phyloP scores from a whole-genome alignment of 1,140 invertebrate genomes.

The Atopsyche davidsoni region DNA sequence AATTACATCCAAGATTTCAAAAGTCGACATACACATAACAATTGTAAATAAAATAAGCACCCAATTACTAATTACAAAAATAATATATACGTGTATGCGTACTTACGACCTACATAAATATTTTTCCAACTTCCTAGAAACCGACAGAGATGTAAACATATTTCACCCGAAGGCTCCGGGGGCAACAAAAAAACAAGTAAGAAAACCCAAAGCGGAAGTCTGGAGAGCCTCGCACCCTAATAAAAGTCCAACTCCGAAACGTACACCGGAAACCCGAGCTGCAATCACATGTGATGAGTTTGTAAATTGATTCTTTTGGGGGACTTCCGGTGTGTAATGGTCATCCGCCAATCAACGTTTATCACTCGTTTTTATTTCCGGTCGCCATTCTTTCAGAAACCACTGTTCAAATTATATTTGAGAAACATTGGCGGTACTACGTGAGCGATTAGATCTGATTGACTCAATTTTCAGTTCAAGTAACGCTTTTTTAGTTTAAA shows the following conservation, averaged over 20 bases:
- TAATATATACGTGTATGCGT: too few relatives aligned
- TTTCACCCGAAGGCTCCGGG: neutral
- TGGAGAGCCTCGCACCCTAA: neutral
- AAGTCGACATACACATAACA: too few relatives aligned
- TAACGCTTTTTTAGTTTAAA: too few relatives aligned
- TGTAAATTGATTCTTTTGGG: constrained; percentile 24
- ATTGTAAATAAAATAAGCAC: too few relatives aligned
- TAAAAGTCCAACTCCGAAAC: neutral
- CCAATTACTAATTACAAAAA: too few relatives aligned
- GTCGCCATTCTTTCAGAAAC: constrained; percentile 14
- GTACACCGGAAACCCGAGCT: constrained; percentile 10
- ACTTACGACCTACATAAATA: too few relatives aligned
- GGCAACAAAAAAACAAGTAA: neutral
- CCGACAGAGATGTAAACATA: neutral
- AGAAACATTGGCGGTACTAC: too few relatives aligned
- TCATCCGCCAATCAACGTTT: constrained; percentile 28
- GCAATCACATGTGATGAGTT: constrained; percentile 26
- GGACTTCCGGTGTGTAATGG: constrained; percentile 20
- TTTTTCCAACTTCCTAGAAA: too few relatives aligned
- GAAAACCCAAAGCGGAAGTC: constrained; percentile 1
- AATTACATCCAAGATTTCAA: too few relatives aligned
- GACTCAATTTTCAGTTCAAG: too few relatives aligned
- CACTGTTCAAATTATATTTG: too few relatives aligned
- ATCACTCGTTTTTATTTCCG: constrained; percentile 21
- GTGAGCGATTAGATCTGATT: too few relatives aligned